Percentiles rank a stretch among this genome's conserved stretches.
Evolutionary conservation across 2,797 vertebrate species (phyloP).

Genomic region (Gastrophryne carolinensis): DNA sequence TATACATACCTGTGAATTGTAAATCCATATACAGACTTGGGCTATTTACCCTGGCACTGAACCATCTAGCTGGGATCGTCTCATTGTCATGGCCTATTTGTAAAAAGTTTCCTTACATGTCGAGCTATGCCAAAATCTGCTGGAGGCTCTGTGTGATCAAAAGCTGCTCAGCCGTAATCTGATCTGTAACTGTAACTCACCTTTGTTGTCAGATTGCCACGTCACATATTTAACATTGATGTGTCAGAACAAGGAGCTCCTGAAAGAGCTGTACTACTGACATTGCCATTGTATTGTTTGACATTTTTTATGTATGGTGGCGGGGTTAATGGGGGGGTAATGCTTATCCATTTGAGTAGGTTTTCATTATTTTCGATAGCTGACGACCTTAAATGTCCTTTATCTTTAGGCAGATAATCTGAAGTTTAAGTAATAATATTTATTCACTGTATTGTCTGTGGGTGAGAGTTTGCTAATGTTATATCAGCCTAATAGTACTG

Average conservation of each 20-base stretch:
- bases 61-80: not conserved
- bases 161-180: not conserved
- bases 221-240: not conserved
- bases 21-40: not conserved
- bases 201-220: constrained; percentile 18
- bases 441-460: no score
- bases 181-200: not conserved
- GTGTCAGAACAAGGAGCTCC: not conserved
- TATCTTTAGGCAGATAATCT: no score
- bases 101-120: not conserved
- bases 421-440: no score
- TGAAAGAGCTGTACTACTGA: not conserved
- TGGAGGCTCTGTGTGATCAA: not conserved
- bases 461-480: no score
- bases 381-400: no score
- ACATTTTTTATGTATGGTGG: no score
- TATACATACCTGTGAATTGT: not conserved
- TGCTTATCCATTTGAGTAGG: no score
- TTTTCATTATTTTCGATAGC: no score
- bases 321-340: no score
- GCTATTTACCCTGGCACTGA: not conserved
- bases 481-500: no score
- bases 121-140: not conserved
- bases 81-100: not conserved
- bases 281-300: no score